Evolutionary conservation across 2,888 invertebrate species (phyloP).

Genomic region (Xylota sylvarum): DNA sequence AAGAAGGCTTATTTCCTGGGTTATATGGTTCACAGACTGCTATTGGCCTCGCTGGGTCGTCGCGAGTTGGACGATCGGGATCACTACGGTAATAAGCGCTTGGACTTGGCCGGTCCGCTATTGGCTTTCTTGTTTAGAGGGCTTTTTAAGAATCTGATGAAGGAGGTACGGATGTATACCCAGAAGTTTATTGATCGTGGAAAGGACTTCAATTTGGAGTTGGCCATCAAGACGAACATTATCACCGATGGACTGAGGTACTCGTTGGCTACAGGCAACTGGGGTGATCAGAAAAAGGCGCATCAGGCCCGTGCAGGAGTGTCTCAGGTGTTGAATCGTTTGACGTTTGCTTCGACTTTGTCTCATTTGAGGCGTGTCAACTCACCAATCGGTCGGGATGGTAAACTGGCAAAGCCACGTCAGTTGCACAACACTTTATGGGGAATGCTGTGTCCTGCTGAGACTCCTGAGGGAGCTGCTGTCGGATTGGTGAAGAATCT

Average conservation of each 20-base stretch:
- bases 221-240: conserved; percentile 95
- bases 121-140: conserved; percentile 98
- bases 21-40: conserved; percentile 99
- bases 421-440: conserved; percentile 99
- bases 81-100: conserved; percentile 99
- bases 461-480: conserved; percentile 99
- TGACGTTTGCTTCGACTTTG: conserved; percentile 99
- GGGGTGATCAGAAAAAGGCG: conserved; percentile 99
- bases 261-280: conserved; percentile 99
- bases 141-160: conserved; percentile 97
- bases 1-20: conserved; percentile 99
- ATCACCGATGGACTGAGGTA: conserved; percentile 99
- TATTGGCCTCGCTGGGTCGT: conserved; percentile 97
- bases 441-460: conserved; percentile 99
- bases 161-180: conserved; percentile 99
- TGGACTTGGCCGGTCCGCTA: conserved; percentile 98
- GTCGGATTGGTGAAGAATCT: conserved; percentile 99
- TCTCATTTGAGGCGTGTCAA: conserved; percentile 99
- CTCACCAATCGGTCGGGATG: conserved; percentile 99
- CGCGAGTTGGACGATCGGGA: conserved; percentile 99
- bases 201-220: conserved; percentile 98
- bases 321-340: conserved; percentile 96
- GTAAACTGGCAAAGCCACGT: conserved; percentile 99
- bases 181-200: conserved; percentile 99
- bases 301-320: conserved; percentile 91